Evolutionary conservation across 2,888 invertebrate species (phyloP), one percentile per base, ranked within the genome.

Genomic region (Sphaerophoria rueppellii): DNA sequence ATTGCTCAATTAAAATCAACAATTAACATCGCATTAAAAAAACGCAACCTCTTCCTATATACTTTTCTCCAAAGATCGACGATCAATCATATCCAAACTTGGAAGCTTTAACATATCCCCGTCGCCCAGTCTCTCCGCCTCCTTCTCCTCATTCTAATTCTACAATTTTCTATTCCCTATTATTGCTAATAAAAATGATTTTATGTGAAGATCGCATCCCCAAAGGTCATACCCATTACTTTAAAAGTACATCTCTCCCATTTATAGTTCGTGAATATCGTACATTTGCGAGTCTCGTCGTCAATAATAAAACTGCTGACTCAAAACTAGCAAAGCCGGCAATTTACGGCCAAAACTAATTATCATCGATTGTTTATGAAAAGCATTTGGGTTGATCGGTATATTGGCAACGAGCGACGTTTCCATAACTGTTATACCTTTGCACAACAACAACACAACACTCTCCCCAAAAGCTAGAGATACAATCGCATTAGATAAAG

Each of bases 311-410:
- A 54, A 60, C n/a, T 11, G 4, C 9, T 11, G 11, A 9, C 43
- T 40, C 46, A 32, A 46, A 55, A 57, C 72, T 43, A 52, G 55
- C 58, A 35, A 57, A 40, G 52, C 60, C 78, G 65, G 35, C 73
- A 81, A 85, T 77, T 76, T 80, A 80, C 69, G 61, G 69, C 61
- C 55, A 46, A 81, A 81, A 55, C 58, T 85, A 81, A 85, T 85
- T 85, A 85, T 73, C 81, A 73, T 81, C 85, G 81, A 76, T 85
- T 77, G 76, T 76, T 74, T 74, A 79, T 75, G 72, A 76, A 54
- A 61, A 67, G 79, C 67, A 55, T 61, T 72, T 55, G 50, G 61
- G 11, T 48, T 24, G 24, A 24, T 24, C 24, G 24, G 24, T 24
- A 24, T 24, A 24, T 24, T 2, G 24, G 58, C 48, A 35, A n/a